A percentile compares a stretch with the other conserved stretches of the same genome.
Conservation (phyloP, 2,113 vertebrate genomes). For the Charina bottae region DNA sequence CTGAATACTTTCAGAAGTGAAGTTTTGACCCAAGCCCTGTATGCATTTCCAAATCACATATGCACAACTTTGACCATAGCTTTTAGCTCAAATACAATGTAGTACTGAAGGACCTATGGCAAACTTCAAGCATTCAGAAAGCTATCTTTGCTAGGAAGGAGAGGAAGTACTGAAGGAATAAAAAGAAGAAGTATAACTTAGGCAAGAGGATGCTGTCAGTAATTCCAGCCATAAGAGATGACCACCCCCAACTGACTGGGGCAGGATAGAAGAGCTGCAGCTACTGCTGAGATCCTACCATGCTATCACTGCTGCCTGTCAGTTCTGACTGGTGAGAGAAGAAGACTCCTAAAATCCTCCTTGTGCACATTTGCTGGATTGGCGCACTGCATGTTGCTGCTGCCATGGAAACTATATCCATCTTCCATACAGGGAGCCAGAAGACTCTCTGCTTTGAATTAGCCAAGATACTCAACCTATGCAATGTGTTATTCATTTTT, state of each 20-base stretch:
- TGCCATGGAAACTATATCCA: constrained; percentile 14
- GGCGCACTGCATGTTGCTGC: constrained; percentile 12
- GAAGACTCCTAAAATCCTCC: constrained; percentile 23
- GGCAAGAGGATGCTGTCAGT: background rate
- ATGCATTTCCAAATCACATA: background rate
- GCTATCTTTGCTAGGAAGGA: background rate
- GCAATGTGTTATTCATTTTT: background rate
- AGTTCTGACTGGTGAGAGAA: constrained; percentile 12
- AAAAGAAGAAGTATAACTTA: background rate
- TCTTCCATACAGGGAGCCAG: background rate
- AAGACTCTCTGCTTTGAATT: background rate
- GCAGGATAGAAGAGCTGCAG: background rate
- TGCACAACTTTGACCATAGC: background rate
- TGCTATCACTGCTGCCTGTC: constrained; percentile 14
- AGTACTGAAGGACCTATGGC: background rate
- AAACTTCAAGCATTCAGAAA: background rate
- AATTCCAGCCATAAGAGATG: background rate
- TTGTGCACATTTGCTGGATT: background rate
- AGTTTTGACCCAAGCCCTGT: background rate
- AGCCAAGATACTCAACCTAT: background rate
- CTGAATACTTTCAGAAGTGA: background rate
- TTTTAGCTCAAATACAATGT: background rate
- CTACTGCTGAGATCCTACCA: constrained; percentile 2
- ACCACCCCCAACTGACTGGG: background rate
- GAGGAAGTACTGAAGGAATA: background rate